Conservation (phyloP, 1,140 invertebrate genomes). For the Frieseomelitta varia region DNA sequence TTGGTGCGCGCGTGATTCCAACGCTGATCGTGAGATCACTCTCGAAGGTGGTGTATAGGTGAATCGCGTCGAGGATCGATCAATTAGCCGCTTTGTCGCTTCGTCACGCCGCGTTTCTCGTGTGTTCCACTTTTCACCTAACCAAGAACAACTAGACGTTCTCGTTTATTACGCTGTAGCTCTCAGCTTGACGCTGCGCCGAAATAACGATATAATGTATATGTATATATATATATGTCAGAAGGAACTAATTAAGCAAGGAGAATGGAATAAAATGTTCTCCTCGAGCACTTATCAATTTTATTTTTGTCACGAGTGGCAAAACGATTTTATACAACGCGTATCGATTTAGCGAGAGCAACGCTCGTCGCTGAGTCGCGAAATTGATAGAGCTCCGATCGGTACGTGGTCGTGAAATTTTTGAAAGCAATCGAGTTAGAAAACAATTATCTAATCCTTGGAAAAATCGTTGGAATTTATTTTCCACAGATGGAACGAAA, state of each 20-base stretch:
- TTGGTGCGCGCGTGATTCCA: constrained; percentile 4
- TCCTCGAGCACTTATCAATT: neutral
- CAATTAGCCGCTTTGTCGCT: constrained; percentile 67
- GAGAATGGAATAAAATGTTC: neutral
- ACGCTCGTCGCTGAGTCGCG: neutral
- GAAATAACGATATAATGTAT: neutral
- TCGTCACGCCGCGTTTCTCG: constrained; percentile 60
- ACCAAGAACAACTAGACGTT: constrained; percentile 22
- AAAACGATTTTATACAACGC: too few species aligned
- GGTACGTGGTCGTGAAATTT: neutral
- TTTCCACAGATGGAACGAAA: neutral
- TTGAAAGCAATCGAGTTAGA: neutral
- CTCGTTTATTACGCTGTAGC: constrained; percentile 40
- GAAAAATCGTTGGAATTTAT: neutral
- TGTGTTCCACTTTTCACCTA: constrained; percentile 64
- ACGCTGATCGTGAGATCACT: constrained; percentile 28
- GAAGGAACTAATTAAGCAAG: neutral
- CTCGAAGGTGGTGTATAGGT: constrained; percentile 56
- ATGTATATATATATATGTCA: neutral
- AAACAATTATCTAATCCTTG: neutral
- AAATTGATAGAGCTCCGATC: neutral
- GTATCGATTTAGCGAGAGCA: neutral
- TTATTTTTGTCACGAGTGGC: neutral
- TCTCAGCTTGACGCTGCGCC: neutral
- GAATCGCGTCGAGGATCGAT: constrained; percentile 61